Evolutionary conservation across 2,113 vertebrate genomes (phyloP), one percentile per base, ranked within the genome.

Genomic region (Athene noctua): DNA sequence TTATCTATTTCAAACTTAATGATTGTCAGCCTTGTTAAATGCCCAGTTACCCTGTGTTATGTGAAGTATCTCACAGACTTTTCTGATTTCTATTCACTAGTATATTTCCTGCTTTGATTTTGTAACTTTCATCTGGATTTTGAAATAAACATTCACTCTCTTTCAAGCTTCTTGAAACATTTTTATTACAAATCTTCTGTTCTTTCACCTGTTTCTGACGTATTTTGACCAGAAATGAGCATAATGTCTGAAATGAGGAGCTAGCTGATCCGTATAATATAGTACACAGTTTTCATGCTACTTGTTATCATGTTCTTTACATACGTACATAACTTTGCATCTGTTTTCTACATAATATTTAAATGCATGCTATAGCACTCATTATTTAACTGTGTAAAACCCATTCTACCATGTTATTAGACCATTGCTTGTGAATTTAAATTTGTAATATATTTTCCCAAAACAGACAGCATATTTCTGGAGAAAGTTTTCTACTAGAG

Each of bases 401-500:
- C 32, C 86, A 19, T 74, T 94, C 54, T 79, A 58, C 72, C 26
- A 7, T 62, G 38, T 78, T 85, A 63, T 62, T 79, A 73, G 59
- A 42, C 20, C 32, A 44, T 34, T 67, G 36, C 54, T 30, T 75
- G 13, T 72, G 46, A 87, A 77, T 87, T 96, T 68, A 81, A 79
- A 94, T 84, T 80, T 58, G 25, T 55, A 58, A 40, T 81, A 9
- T 13, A 61, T 88, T 88, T 74, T 93, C 27, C 23, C 27, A 5
- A 82, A 93, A 79, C 20, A 88, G 11, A 15, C 47, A 74, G 72
- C 15, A 26, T 74, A 36, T 82, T 82, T 66, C 44, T 94, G 59
- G 16, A 80, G 40, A 44, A 87, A 46, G 17, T 78, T 91, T 82
- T 80, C 93, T 97, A 66, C 93, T 97, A 96, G 95, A 95, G 91